These are phyloP conservation scores for Penaeus vannamei DNA, from an alignment of 1,140 invertebrate species.

Conservation along the genomic window DNA sequence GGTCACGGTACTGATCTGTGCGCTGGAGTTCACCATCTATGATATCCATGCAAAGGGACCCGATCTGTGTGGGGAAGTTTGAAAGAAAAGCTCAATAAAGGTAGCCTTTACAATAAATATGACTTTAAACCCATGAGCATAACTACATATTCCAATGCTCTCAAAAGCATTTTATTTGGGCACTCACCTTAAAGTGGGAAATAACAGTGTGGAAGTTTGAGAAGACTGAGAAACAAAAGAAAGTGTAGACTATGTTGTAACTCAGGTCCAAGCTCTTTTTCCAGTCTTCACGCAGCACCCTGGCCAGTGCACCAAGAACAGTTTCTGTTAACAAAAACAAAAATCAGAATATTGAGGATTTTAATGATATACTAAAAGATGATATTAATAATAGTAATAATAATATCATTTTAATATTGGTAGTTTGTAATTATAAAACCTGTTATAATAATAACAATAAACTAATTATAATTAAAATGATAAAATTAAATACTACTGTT, in stretches of 20 bases:
- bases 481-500: no score
- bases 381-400: no score
- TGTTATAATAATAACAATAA: no score
- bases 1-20: conserved; percentile 94
- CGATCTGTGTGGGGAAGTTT: conserved; percentile 78
- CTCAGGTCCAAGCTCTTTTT: conserved; percentile 95
- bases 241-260: conserved; percentile 96
- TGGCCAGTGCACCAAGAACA: conserved; percentile 92
- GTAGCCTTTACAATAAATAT: background rate
- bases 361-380: no score
- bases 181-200: conserved; percentile 85
- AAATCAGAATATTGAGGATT: background rate
- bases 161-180: no score
- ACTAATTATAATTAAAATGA: no score
- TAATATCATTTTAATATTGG: no score
- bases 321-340: conserved; percentile 81
- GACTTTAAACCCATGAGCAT: no score
- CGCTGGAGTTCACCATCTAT: conserved; percentile 94
- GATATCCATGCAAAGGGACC: conserved; percentile 95
- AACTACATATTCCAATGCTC: no score
- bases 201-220: conserved; percentile 95
- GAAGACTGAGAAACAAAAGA: conserved; percentile 98
- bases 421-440: no score
- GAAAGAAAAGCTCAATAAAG: conserved; percentile 66
- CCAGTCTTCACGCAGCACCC: conserved; percentile 97